phyloP scores from a whole-genome alignment of 35 echinoderm and acorn worm species.

The Heliocidaris tuberculata region DNA sequence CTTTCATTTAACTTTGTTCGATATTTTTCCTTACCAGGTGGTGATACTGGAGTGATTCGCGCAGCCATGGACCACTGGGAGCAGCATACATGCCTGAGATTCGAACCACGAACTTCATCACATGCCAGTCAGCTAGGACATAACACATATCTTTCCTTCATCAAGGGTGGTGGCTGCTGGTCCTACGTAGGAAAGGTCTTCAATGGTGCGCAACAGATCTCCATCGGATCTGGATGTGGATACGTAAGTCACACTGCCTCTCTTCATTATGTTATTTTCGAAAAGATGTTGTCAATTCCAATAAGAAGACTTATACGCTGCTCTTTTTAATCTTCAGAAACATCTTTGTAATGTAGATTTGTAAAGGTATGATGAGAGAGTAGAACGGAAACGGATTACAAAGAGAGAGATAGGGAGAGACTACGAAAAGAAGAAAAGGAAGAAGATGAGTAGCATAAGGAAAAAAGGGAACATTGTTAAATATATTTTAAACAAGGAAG shows the following conservation, averaged over 20 bases:
- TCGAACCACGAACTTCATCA: conserved; percentile 6
- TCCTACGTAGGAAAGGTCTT: conserved; percentile 43
- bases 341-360: neutral
- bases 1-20: neutral
- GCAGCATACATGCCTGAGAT: conserved; percentile 46
- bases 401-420: neutral
- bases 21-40: neutral
- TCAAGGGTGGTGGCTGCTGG: conserved; percentile 48
- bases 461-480: too few species aligned
- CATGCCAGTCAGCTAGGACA: neutral
- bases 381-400: too few species aligned
- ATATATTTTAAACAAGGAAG: too few species aligned
- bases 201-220: conserved; percentile 39
- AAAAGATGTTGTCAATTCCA: too few species aligned
- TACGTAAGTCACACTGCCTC: conserved; percentile 19
- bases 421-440: neutral
- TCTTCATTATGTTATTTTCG: neutral
- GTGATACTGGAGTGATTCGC: neutral
- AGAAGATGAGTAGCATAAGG: neutral
- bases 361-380: neutral
- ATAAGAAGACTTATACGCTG: too few species aligned
- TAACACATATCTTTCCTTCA: conserved; percentile 15
- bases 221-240: conserved; percentile 50
- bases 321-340: neutral
- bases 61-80: conserved; percentile 56